Base-by-base conservation (phyloP, 2,888 invertebrate species). In the Dexiosoma caninum region DNA sequence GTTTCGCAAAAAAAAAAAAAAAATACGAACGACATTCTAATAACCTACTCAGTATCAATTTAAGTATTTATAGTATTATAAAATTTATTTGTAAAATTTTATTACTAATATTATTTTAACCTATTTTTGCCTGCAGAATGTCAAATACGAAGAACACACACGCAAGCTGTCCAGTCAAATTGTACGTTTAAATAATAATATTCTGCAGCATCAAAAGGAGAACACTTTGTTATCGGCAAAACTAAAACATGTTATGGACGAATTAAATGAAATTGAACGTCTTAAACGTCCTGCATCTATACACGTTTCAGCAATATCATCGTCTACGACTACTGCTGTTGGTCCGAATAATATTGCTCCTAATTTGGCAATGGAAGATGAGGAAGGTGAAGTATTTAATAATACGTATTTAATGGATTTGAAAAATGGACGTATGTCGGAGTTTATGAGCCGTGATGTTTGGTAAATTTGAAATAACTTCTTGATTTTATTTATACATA, bases 351-450 rank as follows among this genome's bases (percentile, higher is more conserved):
- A n/a, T 75, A 69, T 87, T 16, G 85, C 85, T 37, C 85, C 86
- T 3, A 92, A 92, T 83, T 90, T 95, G 23, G 92, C 93, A 85
- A 94, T 95, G 93, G 96, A 96, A 55, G 97, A 97, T 85, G 97
- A 97, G 87, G 95, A 95, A 84, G 95, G 95, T 51, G 96, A 96
- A 87, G 91, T 95, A 51, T 96, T 96, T 87, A 95, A 96, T 88
- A 95, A 95, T 83, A 94, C 94, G 60, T 95, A 94, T 87, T 91
- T 97, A 81, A 92, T 91, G 0, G 94, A 94, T 87, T 89, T 94
- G 84, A 92, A 94, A 85, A 91, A 91, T 72, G 92, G 93, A 21
- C 92, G 92, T 55, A 85, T 89, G 14, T 90, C 91, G 0, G 85
- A 85, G 79, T 81, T 81, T 37, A 87, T 88, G 76, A 85, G 82